Evolutionary conservation across 2,113 vertebrate genomes (phyloP), one percentile per base, ranked within the genome.

Genomic region (Prochilodus magdalenae): DNA sequence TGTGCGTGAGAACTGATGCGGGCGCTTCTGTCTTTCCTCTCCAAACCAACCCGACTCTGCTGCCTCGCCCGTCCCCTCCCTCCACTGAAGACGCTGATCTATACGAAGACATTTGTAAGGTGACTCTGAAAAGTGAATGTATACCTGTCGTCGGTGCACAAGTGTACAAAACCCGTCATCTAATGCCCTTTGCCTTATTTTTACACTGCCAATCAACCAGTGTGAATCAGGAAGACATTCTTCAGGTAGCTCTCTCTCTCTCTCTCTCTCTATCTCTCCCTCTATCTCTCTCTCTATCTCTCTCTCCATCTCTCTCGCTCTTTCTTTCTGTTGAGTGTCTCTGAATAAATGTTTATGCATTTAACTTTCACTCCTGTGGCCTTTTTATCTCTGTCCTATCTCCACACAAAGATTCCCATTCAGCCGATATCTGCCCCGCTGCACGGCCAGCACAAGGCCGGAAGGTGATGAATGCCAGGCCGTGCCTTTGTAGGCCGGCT

Each of bases 181-280:
- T 81, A 65, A 27, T 81, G 73, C 80, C 72, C 80, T 75, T 75
- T 75, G 80, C 80, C 80, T 81, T 81, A 81, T 81, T 69, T 80
- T 81, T 75, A 75, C 80, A 81, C 80, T 81, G 80, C 80, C 80
- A 81, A 30, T 81, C 33, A 75, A 67, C 59, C 16, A 16, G 79
- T 51, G 18, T 66, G 60, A 74, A 81, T 81, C 80, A 81, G 80
- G 80, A 69, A 75, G 80, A 81, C 73, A 69, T 81, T 81, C 69
- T 75, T 81, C 80, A 81, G 72, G 80, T 81, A 75, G 60, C 49
- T 47, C 10, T 75, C 51, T 75, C 47, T 36, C 4, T 26, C 60
- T 49, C 69, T 73, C 26, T 73, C 16, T 80, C 26, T 63, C 40
- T 73, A 36, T 73, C 69, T 74, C 29, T 66, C 47, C 40, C 27